Evolutionary conservation across 2,113 vertebrate species (phyloP).

Genomic region (Cephalopholis sonnerati): DNA sequence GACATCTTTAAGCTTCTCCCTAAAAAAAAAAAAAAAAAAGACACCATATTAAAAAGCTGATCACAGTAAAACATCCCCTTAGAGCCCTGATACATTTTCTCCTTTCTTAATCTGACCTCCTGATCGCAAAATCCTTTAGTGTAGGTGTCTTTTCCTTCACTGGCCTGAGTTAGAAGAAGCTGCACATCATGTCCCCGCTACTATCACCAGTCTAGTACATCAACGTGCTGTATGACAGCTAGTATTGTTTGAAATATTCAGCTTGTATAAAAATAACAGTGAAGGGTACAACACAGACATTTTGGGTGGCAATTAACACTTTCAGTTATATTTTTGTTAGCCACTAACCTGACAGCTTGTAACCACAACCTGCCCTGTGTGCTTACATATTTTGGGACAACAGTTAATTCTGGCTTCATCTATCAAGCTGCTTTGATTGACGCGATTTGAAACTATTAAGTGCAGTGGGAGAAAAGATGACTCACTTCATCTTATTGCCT

Average conservation of each 20-base stretch:
- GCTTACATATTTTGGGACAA: constrained; percentile 16
- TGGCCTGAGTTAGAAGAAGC: not conserved
- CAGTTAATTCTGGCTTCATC: not conserved
- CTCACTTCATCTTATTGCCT: not conserved
- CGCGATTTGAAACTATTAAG: constrained; percentile 1
- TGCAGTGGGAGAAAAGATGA: constrained; percentile 5
- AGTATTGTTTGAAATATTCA: not conserved
- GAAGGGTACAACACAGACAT: not conserved
- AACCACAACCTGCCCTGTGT: not conserved
- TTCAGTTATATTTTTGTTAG: not conserved
- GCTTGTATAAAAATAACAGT: not conserved
- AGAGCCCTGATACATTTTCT: not conserved
- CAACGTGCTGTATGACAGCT: not conserved
- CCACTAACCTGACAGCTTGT: not conserved
- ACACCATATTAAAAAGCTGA: not conserved
- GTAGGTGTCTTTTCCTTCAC: not conserved
- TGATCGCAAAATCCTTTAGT: not conserved
- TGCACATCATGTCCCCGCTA: not conserved
- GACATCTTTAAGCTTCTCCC: constrained; percentile 94
- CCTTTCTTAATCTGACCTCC: not conserved
- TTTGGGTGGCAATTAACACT: not conserved
- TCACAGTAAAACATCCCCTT: not conserved
- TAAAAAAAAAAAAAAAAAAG: constrained; percentile 61
- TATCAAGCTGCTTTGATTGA: not conserved
- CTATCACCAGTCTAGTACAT: not conserved